Evolutionary conservation across 2,113 vertebrate species (phyloP).

Genomic region (Bubalus kerabau): DNA sequence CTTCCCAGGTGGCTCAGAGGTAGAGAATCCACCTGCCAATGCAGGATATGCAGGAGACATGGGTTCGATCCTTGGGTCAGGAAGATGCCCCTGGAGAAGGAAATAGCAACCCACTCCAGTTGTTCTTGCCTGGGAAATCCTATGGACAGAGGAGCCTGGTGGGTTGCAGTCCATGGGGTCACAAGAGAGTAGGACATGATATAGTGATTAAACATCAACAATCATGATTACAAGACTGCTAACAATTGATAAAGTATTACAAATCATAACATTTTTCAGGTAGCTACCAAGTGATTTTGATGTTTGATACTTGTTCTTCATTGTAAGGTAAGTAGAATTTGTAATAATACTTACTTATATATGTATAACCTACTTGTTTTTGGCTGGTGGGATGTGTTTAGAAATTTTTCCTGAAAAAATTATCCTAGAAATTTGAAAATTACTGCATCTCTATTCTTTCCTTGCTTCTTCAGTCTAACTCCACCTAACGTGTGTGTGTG

Average conservation of each 20-base stretch:
- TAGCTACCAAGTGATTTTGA: neutral
- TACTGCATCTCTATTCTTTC: neutral
- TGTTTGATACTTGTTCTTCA: neutral
- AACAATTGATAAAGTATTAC: neutral
- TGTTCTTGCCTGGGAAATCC: neutral
- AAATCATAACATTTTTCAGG: neutral
- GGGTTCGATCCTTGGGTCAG: neutral
- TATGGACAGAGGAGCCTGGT: neutral
- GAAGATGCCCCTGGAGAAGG: neutral
- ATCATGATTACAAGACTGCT: neutral
- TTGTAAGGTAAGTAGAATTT: neutral
- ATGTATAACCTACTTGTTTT: neutral
- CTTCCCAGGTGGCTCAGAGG: neutral
- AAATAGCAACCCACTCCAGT: neutral
- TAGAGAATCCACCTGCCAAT: neutral
- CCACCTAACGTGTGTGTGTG: neutral
- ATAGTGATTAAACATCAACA: neutral
- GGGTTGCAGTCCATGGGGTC: neutral
- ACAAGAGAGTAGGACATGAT: neutral
- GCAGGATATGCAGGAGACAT: neutral
- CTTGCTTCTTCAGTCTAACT: neutral
- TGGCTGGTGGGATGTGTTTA: neutral
- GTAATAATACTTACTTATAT: neutral
- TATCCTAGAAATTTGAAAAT: neutral
- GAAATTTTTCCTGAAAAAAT: slow-evolving; percentile 2